Percentiles rank a stretch among this genome's conserved stretches.
These are phyloP conservation scores for Hypocryptadius cinnamomeus DNA, from an alignment of 2,113 vertebrate genomes.

Conservation along the genomic window DNA sequence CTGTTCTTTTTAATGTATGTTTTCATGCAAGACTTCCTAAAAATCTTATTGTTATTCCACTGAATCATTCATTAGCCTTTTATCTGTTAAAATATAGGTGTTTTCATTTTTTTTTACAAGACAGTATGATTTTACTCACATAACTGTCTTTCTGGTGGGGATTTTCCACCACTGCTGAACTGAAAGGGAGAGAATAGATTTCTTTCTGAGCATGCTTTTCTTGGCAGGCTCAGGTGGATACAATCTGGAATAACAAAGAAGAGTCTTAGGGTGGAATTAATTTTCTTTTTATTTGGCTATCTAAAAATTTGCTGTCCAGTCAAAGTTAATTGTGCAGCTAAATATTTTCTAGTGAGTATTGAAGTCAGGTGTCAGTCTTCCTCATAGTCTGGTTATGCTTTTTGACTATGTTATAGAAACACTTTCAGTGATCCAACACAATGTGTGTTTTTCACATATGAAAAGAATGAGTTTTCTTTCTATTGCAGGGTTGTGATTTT, in stretches of 20 bases:
- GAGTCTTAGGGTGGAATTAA: background rate
- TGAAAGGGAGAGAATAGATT: background rate
- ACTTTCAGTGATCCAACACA: accelerated
- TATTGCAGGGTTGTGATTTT: background rate
- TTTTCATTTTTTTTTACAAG: background rate
- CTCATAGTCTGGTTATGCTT: background rate
- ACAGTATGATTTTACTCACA: background rate
- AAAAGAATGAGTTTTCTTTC: background rate
- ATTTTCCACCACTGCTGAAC: background rate
- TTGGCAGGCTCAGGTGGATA: background rate
- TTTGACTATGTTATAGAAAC: background rate
- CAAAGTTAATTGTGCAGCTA: background rate
- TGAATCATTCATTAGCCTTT: background rate
- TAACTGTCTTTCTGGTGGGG: background rate
- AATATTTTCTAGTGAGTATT: background rate
- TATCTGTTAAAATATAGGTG: background rate
- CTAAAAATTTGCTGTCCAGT: background rate
- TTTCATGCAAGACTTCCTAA: background rate
- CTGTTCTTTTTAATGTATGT: background rate
- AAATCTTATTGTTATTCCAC: background rate
- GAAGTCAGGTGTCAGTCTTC: background rate
- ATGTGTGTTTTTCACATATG: background rate
- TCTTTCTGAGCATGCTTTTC: background rate
- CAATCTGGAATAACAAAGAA: background rate
- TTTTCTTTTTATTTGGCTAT: background rate